Conservation (phyloP, 2,113 vertebrate genomes). For the Solenodon paradoxus region DNA sequence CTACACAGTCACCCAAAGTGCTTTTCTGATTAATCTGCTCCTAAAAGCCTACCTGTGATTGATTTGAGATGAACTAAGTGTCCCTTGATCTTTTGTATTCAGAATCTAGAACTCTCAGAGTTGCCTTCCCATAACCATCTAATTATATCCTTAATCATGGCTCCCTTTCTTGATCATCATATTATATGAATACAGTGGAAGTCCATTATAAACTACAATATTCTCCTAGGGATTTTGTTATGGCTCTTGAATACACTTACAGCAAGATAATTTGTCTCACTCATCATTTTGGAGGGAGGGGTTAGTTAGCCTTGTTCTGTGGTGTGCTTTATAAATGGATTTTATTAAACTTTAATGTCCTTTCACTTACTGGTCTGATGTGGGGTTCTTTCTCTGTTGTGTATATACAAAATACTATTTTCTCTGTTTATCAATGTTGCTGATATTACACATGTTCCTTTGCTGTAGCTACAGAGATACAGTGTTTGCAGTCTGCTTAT, state of each 20-base stretch:
- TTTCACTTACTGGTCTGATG: conserved; percentile 53
- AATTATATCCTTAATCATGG: conserved; percentile 23
- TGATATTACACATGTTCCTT: not conserved
- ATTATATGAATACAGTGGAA: conserved; percentile 23
- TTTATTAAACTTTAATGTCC: conserved; percentile 72
- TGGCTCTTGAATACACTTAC: conserved; percentile 1
- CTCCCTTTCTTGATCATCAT: not conserved
- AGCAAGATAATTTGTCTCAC: conserved; percentile 15
- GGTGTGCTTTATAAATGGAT: conserved; percentile 31
- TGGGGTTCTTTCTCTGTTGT: not conserved
- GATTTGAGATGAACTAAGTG: not conserved
- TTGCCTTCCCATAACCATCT: conserved; percentile 8
- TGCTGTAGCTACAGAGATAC: not conserved
- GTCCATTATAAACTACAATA: not conserved
- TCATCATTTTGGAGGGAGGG: not conserved
- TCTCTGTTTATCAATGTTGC: not conserved
- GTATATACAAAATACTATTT: not conserved
- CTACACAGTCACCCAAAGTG: not conserved
- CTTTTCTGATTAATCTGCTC: not conserved
- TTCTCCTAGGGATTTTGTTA: conserved; percentile 49
- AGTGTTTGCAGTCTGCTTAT: not conserved
- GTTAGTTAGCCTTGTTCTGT: not conserved
- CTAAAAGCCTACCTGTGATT: not conserved
- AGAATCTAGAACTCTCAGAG: not conserved
- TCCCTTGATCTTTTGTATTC: conserved; percentile 16